Percentiles rank a stretch among this genome's conserved stretches.
Evolutionary conservation across 1,140 invertebrate genomes (phyloP).

Genomic region (Akabosia matsudoensis): DNA sequence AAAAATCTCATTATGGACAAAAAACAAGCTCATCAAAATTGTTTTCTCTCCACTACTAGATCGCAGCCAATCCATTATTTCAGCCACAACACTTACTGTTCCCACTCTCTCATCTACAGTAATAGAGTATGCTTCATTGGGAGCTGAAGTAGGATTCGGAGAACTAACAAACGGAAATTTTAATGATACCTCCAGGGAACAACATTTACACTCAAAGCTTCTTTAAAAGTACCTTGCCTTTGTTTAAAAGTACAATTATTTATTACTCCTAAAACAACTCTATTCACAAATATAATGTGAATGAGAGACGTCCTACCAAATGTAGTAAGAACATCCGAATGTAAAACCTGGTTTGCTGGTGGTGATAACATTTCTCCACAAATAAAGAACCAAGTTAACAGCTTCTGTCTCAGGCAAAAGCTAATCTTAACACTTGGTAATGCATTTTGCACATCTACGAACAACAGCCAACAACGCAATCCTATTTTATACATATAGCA

Average conservation of each 20-base stretch:
- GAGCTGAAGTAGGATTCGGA: not conserved
- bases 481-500: not conserved
- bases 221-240: no score
- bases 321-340: no score
- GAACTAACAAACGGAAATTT: not conserved
- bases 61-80: no score
- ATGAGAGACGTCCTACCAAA: no score
- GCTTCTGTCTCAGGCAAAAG: constrained; percentile 4
- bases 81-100: no score
- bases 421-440: constrained; percentile 10
- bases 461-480: constrained; percentile 1
- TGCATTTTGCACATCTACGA: constrained; percentile 13
- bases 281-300: no score
- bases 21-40: no score
- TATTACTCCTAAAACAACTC: not conserved
- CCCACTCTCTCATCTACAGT: no score
- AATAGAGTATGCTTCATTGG: not conserved
- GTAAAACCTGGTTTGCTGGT: no score
- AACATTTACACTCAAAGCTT: not conserved
- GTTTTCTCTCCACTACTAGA: no score
- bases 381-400: constrained; percentile 16
- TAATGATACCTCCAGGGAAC: not conserved
- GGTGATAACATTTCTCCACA: not conserved
- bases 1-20: no score
- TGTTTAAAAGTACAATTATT: not conserved